Evolutionary conservation across 2,113 vertebrate genomes (phyloP).

Genomic region (Alaudala cheleensis): DNA sequence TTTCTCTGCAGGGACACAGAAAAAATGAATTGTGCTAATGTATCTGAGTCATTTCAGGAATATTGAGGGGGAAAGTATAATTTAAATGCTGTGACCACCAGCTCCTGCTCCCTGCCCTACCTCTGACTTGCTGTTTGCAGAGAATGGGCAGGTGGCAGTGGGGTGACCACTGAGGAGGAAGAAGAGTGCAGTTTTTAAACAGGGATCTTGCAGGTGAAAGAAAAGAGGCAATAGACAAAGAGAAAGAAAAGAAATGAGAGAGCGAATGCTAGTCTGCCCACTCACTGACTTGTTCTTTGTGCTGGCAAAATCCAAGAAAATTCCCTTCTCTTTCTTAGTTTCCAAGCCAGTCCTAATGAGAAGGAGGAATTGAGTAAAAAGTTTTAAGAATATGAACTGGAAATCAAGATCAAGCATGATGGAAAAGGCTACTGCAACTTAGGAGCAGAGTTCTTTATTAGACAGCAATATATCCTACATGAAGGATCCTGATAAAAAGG

Average conservation of each 20-base stretch:
- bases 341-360: background rate
- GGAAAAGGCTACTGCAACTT: background rate
- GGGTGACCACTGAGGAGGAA: background rate
- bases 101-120: background rate
- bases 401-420: background rate
- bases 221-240: background rate
- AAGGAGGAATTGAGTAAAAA: background rate
- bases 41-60: background rate
- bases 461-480: background rate
- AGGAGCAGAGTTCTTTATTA: background rate
- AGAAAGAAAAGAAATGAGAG: background rate
- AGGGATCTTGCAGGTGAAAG: background rate
- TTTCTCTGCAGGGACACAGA: background rate
- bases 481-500: background rate
- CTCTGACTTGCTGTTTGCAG: background rate
- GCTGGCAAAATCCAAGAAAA: background rate
- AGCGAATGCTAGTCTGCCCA: accelerated
- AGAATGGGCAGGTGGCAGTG: background rate
- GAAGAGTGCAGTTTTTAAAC: background rate
- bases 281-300: accelerated
- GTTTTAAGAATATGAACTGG: background rate
- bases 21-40: background rate
- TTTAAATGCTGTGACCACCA: background rate
- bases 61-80: background rate
- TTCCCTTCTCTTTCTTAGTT: background rate